These are phyloP conservation scores for Channallabes apus DNA, from an alignment of 2,797 vertebrate species.

Conservation along the genomic window DNA sequence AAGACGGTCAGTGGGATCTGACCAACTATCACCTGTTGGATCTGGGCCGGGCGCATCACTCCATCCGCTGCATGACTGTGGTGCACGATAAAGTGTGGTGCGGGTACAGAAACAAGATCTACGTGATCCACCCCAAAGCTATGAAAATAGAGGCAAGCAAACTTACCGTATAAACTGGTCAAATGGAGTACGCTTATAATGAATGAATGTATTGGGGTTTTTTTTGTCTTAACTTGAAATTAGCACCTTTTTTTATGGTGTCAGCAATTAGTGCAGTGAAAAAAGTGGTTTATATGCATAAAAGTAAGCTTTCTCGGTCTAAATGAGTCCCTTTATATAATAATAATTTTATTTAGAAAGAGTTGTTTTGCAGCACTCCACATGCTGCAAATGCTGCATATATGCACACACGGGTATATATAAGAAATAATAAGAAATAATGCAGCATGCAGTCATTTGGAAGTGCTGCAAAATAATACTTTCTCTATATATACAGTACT, in stretches of 20 bases:
- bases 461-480: no score
- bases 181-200: not conserved
- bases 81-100: conserved; percentile 99
- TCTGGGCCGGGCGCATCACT: conserved; percentile 89
- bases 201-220: not conserved
- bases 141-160: conserved; percentile 92
- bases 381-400: no score
- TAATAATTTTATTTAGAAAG: not conserved
- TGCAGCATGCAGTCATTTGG: no score
- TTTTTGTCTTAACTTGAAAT: not conserved
- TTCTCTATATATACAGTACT: no score
- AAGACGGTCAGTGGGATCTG: conserved; percentile 98
- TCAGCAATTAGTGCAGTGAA: not conserved
- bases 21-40: conserved; percentile 95
- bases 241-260: not conserved
- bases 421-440: no score
- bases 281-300: no score
- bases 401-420: no score
- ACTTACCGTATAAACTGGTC: not conserved
- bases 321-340: not conserved
- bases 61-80: conserved; percentile 95
- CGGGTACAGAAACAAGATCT: conserved; percentile 96
- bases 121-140: conserved; percentile 93
- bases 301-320: not conserved
- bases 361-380: no score